phyloP scores from a whole-genome alignment of 2,113 vertebrate genomes.

The Sardina pilchardus region DNA sequence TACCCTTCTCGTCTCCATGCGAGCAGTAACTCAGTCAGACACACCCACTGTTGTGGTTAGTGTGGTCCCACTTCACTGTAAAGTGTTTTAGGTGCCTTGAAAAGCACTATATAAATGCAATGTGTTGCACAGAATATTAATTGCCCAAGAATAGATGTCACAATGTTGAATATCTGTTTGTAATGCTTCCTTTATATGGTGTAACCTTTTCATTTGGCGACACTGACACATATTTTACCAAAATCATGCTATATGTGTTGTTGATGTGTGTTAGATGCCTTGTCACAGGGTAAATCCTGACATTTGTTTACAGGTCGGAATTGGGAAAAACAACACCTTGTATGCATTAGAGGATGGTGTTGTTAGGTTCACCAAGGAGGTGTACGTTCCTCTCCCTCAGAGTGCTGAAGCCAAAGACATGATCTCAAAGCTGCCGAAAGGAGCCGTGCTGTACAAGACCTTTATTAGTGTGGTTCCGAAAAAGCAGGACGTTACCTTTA shows the following conservation, averaged over 20 bases:
- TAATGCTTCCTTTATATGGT: too few relatives aligned
- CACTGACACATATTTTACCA: too few relatives aligned
- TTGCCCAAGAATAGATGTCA: too few relatives aligned
- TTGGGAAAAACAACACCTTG: conserved; percentile 85
- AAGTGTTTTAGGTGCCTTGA: too few relatives aligned
- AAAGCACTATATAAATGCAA: too few relatives aligned
- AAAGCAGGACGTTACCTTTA: conserved; percentile 83
- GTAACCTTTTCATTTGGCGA: too few relatives aligned
- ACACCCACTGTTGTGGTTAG: too few relatives aligned
- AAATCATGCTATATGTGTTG: neutral
- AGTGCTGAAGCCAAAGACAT: conserved; percentile 68
- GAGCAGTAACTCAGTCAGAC: too few relatives aligned
- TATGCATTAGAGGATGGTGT: conserved; percentile 89
- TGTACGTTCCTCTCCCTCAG: conserved; percentile 81
- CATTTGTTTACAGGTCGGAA: conserved; percentile 77
- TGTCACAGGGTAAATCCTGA: neutral
- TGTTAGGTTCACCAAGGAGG: conserved; percentile 90
- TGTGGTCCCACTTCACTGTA: too few relatives aligned
- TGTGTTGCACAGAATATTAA: too few relatives aligned
- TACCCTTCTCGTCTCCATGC: too few relatives aligned
- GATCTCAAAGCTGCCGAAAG: conserved; percentile 80
- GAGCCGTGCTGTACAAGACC: conserved; percentile 90
- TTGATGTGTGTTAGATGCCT: neutral
- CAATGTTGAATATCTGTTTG: too few relatives aligned
- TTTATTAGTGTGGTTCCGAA: conserved; percentile 85